Conservation (phyloP, 64 coral and sea anemone species). For the Cladopsammia gracilis region DNA sequence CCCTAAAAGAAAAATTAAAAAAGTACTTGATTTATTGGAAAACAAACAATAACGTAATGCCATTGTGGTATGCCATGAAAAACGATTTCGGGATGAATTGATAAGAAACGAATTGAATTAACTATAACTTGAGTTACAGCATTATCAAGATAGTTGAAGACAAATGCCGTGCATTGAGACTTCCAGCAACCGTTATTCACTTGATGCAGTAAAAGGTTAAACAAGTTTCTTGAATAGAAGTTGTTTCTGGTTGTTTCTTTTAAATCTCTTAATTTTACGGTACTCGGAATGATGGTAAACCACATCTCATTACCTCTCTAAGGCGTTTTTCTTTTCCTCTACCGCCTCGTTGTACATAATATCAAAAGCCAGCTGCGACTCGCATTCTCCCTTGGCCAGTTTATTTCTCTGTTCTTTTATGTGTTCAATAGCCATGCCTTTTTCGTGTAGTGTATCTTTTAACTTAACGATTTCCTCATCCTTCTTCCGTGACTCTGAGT, state of each 20-base stretch:
- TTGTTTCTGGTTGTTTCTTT: background rate
- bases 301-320: constrained; percentile 64
- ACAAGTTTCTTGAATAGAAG: no score
- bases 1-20: constrained; percentile 36
- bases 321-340: constrained; percentile 69
- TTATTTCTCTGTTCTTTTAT: constrained; percentile 75
- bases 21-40: background rate
- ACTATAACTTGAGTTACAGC: no score
- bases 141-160: no score
- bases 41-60: no score
- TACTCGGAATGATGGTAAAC: background rate
- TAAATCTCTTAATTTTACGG: background rate
- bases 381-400: constrained; percentile 60
- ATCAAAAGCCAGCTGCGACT: constrained; percentile 65
- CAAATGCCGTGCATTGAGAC: no score
- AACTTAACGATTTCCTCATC: constrained; percentile 54
- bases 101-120: no score
- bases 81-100: no score
- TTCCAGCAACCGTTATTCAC: no score
- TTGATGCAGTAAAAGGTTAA: no score
- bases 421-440: constrained; percentile 38
- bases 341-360: constrained; percentile 74
- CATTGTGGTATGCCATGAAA: no score
- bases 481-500: constrained; percentile 53
- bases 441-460: constrained; percentile 39